phyloP scores from a whole-genome alignment of 2,113 vertebrate genomes.

The Sebastes fasciatus region DNA sequence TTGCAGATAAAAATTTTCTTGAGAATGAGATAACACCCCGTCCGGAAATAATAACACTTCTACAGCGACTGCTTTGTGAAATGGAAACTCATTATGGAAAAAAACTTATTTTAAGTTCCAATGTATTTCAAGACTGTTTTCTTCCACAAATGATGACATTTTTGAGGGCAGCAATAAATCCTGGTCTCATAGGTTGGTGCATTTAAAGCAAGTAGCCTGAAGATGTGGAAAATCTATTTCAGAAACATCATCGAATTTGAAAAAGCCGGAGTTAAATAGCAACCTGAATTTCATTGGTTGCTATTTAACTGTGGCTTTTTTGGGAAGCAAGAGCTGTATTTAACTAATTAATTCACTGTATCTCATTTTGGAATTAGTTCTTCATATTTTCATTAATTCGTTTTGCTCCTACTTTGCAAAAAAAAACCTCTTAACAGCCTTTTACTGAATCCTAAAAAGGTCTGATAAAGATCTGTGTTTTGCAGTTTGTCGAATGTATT shows the following conservation, averaged over 20 bases:
- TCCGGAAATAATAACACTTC: not conserved
- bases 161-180: not conserved
- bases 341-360: constrained; percentile 6
- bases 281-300: constrained; percentile 4
- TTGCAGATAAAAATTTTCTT: not conserved
- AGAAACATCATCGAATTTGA: constrained; percentile 10
- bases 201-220: constrained; percentile 6
- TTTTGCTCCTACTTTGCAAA: not conserved
- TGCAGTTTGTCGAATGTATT: not conserved
- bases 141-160: constrained; percentile 1
- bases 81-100: constrained; percentile 21
- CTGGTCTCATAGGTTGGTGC: not conserved
- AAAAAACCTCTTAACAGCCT: not conserved
- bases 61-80: not conserved
- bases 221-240: not conserved
- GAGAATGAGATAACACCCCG: constrained; percentile 7
- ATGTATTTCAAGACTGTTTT: constrained; percentile 8
- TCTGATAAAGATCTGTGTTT: not conserved
- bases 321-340: not conserved
- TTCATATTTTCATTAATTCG: not conserved
- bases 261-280: not conserved
- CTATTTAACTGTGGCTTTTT: not conserved
- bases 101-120: constrained; percentile 16
- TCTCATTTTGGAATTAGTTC: constrained; percentile 1
- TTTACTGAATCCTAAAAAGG: constrained; percentile 2